A percentile compares a stretch with the other conserved stretches of the same genome.
Evolutionary conservation across 2,113 vertebrate species (phyloP).

Genomic region (Shinisaurus crocodilurus): DNA sequence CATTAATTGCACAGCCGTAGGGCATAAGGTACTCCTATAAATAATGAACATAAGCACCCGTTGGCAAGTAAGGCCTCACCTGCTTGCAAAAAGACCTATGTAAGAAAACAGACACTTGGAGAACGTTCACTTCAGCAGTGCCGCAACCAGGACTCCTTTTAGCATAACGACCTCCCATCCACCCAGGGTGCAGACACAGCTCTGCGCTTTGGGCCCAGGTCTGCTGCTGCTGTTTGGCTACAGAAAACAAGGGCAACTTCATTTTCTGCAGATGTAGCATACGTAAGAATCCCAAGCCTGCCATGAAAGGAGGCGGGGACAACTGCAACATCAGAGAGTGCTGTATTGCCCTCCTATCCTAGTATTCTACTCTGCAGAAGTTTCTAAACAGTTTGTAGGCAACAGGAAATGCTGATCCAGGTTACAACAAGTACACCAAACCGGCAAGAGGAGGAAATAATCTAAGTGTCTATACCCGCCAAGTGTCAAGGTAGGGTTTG

Average conservation of each 20-base stretch:
- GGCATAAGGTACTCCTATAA: slow-evolving; percentile 79
- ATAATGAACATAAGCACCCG: slow-evolving; percentile 69
- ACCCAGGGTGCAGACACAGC: not conserved
- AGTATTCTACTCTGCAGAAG: not conserved
- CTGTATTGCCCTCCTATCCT: not conserved
- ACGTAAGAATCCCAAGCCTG: not conserved
- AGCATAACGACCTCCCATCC: not conserved
- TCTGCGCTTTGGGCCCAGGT: slow-evolving; percentile 19
- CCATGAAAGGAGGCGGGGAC: not conserved
- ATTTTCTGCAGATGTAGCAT: not conserved
- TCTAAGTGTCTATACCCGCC: too few species aligned
- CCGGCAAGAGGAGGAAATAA: not conserved
- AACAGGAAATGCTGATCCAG: not conserved
- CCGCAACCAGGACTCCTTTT: not conserved
- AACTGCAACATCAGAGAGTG: not conserved
- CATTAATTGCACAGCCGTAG: slow-evolving; percentile 77
- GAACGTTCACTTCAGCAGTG: not conserved
- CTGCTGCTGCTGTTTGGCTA: slow-evolving; percentile 1
- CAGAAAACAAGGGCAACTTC: slow-evolving; percentile 14
- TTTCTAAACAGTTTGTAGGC: not conserved
- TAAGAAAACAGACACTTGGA: not conserved
- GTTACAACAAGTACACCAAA: not conserved
- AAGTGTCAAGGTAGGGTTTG: not conserved
- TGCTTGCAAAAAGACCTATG: not conserved
- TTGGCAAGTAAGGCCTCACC: slow-evolving; percentile 59